Evolutionary conservation across 2,113 vertebrate species (phyloP).

Genomic region (Corydoras sp.): DNA sequence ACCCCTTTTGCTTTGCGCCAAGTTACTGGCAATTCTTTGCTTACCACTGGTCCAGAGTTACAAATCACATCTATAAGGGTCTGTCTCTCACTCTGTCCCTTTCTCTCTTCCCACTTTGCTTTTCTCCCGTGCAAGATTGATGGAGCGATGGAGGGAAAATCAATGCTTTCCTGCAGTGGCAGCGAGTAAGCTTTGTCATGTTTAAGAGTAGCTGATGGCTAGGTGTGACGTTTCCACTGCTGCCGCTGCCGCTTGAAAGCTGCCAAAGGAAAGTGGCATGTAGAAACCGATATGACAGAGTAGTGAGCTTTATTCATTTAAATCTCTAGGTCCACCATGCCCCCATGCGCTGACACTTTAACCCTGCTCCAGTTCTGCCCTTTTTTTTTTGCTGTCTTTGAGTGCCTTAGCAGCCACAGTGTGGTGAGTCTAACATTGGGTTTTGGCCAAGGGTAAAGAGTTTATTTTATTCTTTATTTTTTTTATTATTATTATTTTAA

Average conservation of each 20-base stretch:
- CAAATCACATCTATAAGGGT: conserved; percentile 72
- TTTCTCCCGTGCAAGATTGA: conserved; percentile 65
- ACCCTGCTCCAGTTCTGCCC: neutral
- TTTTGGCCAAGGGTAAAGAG: too few species aligned
- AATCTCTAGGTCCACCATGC: conserved; percentile 42
- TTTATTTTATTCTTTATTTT: too few species aligned
- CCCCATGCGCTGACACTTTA: conserved; percentile 17
- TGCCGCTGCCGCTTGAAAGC: conserved; percentile 19
- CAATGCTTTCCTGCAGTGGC: conserved; percentile 67
- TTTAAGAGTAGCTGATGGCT: conserved; percentile 62
- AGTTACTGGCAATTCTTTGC: conserved; percentile 54
- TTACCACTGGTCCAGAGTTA: conserved; percentile 56
- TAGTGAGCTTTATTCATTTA: conserved; percentile 46
- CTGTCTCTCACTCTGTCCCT: conserved; percentile 39
- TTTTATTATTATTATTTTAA: too few species aligned
- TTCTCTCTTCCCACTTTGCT: conserved; percentile 47
- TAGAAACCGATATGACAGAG: conserved; percentile 54
- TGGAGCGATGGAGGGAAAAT: conserved; percentile 70
- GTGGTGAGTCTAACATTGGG: too few species aligned
- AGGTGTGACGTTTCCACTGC: conserved; percentile 38
- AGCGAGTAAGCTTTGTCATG: conserved; percentile 63
- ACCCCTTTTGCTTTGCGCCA: neutral
- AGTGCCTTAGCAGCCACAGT: too few species aligned
- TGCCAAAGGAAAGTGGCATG: conserved; percentile 54
- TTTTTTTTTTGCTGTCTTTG: too few species aligned